phyloP scores from a whole-genome alignment of 2,888 invertebrate genomes.

The Caenorhabditis sinica region DNA sequence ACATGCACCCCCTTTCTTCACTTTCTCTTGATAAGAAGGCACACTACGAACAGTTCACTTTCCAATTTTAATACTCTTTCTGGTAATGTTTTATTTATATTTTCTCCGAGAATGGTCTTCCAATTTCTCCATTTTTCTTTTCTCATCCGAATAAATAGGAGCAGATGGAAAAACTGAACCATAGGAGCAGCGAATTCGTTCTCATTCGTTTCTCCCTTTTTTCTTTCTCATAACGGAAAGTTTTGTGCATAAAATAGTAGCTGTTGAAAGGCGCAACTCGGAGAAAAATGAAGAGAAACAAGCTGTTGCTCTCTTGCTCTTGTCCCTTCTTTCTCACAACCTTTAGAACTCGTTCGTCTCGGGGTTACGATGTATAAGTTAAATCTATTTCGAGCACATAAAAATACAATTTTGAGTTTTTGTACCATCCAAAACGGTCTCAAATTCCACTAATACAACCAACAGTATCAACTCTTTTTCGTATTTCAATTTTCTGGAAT shows the following conservation, averaged over 20 bases:
- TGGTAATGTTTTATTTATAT: neutral
- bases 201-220: conserved; percentile 26
- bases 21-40: neutral
- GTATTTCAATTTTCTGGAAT: neutral
- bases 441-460: neutral
- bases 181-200: conserved; percentile 32
- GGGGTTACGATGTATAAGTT: neutral
- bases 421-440: neutral
- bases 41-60: neutral
- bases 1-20: neutral
- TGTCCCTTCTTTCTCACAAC: conserved; percentile 14
- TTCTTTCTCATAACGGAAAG: conserved; percentile 36
- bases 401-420: conserved; percentile 3
- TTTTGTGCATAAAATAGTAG: conserved; percentile 61
- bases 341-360: neutral
- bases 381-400: conserved; percentile 38
- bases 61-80: neutral
- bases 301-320: conserved; percentile 32
- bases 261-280: conserved; percentile 43
- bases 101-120: neutral
- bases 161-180: conserved; percentile 35
- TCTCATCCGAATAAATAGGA: conserved; percentile 51
- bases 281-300: conserved; percentile 23
- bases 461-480: too few species aligned
- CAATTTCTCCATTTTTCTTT: neutral